These are phyloP conservation scores for Gorsachius goisagi DNA, from an alignment of 2,113 vertebrate species.

Conservation along the genomic window DNA sequence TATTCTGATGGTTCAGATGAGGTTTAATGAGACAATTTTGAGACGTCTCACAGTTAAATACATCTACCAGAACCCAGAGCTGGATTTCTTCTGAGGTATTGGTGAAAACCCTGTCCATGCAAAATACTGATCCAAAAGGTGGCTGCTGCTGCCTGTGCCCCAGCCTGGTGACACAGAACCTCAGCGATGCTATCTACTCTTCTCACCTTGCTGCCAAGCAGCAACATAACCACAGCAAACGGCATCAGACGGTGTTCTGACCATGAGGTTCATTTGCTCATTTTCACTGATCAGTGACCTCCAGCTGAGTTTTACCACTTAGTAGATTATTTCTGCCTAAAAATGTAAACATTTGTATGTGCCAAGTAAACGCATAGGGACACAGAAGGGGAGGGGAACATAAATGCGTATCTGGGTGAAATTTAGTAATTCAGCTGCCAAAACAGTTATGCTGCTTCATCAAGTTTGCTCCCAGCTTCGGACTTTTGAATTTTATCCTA, in stretches of 20 bases:
- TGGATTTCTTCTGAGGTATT: not conserved
- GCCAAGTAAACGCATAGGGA: not conserved
- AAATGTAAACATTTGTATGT: not conserved
- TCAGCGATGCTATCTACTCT: not conserved
- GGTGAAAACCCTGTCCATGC: not conserved
- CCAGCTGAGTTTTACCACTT: not conserved
- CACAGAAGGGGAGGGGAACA: not conserved
- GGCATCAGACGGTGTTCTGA: not conserved
- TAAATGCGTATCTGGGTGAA: not conserved
- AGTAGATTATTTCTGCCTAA: not conserved
- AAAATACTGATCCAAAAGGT: rapidly evolving
- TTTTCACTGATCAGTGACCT: not conserved
- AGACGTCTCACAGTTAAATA: not conserved
- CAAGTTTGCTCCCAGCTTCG: not conserved
- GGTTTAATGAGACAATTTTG: not conserved
- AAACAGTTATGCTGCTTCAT: not conserved
- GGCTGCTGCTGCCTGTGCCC: not conserved
- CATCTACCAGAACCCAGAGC: not conserved
- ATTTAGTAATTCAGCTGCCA: not conserved
- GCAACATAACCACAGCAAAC: rapidly evolving
- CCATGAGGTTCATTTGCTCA: not conserved
- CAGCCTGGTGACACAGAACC: not conserved
- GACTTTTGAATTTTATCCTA: not conserved
- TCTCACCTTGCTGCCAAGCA: not conserved
- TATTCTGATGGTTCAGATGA: not conserved